Base-by-base conservation (phyloP, 2,888 invertebrate species). In the Melieria omissa region DNA sequence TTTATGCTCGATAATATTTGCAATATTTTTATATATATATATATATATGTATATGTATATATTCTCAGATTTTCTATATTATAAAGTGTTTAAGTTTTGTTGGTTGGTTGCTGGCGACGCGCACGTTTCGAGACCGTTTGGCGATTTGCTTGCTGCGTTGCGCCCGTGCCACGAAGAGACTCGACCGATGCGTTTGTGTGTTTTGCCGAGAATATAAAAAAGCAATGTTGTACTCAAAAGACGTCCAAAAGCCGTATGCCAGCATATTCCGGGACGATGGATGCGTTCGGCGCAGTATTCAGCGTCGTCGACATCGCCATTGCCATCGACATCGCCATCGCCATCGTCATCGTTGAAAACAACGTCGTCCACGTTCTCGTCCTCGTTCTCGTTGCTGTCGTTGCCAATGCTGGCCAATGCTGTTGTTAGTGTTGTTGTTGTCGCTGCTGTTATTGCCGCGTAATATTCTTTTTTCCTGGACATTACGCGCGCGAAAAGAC, bases 191-290 rank as follows among this genome's bases (percentile, higher is more conserved):
- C 58, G 66, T 67, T 65, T 69, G 71, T 71, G 74, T 74, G 68
- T 77, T 78, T 78, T 77, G 76, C 83, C 84, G 82, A 84, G 81
- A 82, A 83, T 83, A 84, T 83, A 84, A 84, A 84, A 84, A 83
- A 83, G 81, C 83, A 83, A 84, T 83, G 84, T 79, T 83, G 80
- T 82, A 83, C 84, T 84, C 84, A 83, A 84, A 84, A 84, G 84
- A 84, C 84, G 84, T 84, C 83, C 82, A 83, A 80, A 83, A 82
- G 83, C 84, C 83, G 84, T 84, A 83, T 84, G 84, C 84, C 84
- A 84, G 80, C 82, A 80, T 81, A 80, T 80, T 81, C 82, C 82
- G 82, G 83, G 82, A 82, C 84, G 82, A 81, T 84, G 81, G 82
- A 84, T 84, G 83, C 84, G 83, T 83, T 84, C 83, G 84, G 84